Evolutionary conservation across 2,888 invertebrate genomes (phyloP), one percentile per base, ranked within the genome.

Genomic region (Eupithecia tripunctaria): DNA sequence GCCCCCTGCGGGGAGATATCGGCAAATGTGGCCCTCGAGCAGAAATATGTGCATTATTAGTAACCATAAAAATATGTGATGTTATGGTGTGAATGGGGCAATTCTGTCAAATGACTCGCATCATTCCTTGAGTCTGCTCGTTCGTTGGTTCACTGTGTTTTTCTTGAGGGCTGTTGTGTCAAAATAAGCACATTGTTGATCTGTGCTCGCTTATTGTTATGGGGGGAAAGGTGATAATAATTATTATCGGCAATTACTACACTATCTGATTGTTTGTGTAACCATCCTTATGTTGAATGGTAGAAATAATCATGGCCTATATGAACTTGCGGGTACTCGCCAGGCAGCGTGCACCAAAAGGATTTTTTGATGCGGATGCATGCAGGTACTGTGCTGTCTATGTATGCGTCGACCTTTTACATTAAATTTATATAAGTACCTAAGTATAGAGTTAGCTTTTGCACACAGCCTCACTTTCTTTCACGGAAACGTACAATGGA

Each of bases 21-120:
- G 36, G 64, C 25, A 64, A 64, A 38, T 64, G 64, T 38, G n/a
- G 64, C 64, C 64, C 64, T 64, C 38, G 12, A 41, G 63, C 36
- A 25, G 38, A 64, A 64, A 38, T 41, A 64, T 64, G 64, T 64
- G 38, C 64, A 64, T 64, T 64, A 64, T 64, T 64, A 64, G 64
- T 64, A 21, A 64, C 64, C 64, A 25, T 41, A 64, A 64, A 64
- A 64, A 64, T 64, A 64, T 64, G 64, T 25, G 64, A 14, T 64
- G 64, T 64, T 64, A 64, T 21, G 64, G 36, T 21, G 60, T 29
- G 29, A 60, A 60, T 60, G 29, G 18, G 29, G 64, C 64, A 21
- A 64, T 64, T 64, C 21, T 64, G 64, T 64, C 21, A 64, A 41
- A 64, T 25, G 64, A 64, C 64, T 38, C 64, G 64, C 64, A 41